A percentile compares a stretch with the other conserved stretches of the same genome.
Conservation (phyloP, 1,140 invertebrate genomes). For the Bombus picipes region DNA sequence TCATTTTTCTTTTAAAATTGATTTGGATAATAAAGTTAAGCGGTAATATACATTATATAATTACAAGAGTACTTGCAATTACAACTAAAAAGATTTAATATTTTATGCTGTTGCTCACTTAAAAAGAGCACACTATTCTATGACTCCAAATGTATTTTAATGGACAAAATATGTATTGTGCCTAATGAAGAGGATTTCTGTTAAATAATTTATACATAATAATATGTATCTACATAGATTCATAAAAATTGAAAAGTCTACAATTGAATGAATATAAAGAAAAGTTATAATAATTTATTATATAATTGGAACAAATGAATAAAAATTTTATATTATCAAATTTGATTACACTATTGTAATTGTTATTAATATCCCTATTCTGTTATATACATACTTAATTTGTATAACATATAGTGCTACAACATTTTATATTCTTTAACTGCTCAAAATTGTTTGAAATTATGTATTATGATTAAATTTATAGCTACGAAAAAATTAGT, state of each 20-base stretch:
- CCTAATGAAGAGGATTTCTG: background rate
- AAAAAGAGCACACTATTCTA: background rate
- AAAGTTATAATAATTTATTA: conserved; percentile 47
- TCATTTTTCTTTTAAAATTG: background rate
- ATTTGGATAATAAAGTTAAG: background rate
- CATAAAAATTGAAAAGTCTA: background rate
- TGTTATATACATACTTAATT: background rate
- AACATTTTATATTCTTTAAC: background rate
- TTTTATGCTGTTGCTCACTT: background rate
- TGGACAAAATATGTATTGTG: background rate
- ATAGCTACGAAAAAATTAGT: background rate
- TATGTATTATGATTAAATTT: background rate
- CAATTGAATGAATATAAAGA: conserved; percentile 44
- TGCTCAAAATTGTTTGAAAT: background rate
- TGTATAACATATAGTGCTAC: background rate
- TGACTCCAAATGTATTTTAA: background rate
- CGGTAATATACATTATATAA: background rate
- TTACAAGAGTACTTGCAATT: background rate
- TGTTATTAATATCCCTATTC: background rate
- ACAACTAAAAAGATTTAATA: background rate
- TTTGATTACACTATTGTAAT: background rate
- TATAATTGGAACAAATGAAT: conserved; percentile 52
- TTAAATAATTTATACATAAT: background rate
- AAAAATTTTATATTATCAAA: conserved; percentile 62
- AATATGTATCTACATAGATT: background rate